A percentile compares a stretch with the other conserved stretches of the same genome.
Conservation (phyloP, 2,888 invertebrate genomes). For the Palloptera scutellata region DNA sequence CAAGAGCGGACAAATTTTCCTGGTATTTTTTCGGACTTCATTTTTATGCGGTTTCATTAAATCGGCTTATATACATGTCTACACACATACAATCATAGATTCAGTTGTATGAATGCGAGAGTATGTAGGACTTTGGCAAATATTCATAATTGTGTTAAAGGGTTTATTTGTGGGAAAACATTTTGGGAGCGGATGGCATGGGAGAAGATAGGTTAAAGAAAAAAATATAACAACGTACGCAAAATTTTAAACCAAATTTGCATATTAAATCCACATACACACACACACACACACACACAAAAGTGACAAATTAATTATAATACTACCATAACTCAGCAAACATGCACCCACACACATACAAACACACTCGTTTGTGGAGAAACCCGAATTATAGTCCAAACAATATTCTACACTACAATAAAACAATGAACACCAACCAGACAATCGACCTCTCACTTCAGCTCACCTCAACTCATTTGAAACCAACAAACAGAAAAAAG, state of each 20-base stretch:
- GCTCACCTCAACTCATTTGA: slow-evolving; percentile 18
- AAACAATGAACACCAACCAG: slow-evolving; percentile 9
- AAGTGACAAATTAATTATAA: slow-evolving; percentile 30
- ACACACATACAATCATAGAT: neutral
- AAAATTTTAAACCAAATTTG: slow-evolving; percentile 22
- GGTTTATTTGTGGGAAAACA: slow-evolving; percentile 46
- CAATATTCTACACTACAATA: neutral
- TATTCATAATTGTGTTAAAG: slow-evolving; percentile 44
- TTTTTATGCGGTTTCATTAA: slow-evolving; percentile 30
- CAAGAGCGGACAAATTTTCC: neutral
- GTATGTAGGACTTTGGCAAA: slow-evolving; percentile 19
- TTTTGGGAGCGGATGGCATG: slow-evolving; percentile 51
- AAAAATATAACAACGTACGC: neutral
- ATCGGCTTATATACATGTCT: slow-evolving; percentile 25
- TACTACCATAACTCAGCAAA: slow-evolving; percentile 23
- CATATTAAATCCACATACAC: slow-evolving; percentile 19
- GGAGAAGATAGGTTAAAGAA: slow-evolving; percentile 34
- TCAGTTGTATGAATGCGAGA: slow-evolving; percentile 5
- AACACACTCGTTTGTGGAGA: neutral
- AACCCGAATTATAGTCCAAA: neutral
- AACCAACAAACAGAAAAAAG: slow-evolving; percentile 44
- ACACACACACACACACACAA: neutral
- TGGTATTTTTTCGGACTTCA: neutral
- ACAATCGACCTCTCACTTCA: neutral
- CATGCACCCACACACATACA: slow-evolving; percentile 9